Conservation (phyloP, 2,113 vertebrate genomes). For the Oryzias javanicus region DNA sequence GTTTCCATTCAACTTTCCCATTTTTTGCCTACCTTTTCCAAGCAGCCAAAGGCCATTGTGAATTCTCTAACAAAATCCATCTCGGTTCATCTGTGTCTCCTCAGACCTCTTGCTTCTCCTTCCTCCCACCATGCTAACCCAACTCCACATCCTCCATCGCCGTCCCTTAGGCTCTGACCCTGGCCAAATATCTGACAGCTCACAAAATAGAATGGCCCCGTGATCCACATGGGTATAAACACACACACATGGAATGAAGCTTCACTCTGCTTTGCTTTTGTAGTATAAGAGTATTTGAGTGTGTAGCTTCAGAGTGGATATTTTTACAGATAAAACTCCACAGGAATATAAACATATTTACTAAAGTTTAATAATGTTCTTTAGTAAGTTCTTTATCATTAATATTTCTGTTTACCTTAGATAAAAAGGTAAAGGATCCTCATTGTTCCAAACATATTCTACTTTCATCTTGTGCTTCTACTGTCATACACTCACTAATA, state of each 20-base stretch:
- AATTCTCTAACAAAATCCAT: constrained; percentile 61
- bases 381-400: too few relatives aligned
- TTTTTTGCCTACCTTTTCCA: constrained; percentile 20
- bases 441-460: not conserved
- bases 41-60: constrained; percentile 44
- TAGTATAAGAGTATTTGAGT: too few relatives aligned
- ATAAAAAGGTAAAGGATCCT: not conserved
- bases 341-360: too few relatives aligned
- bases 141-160: constrained; percentile 6
- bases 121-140: constrained; percentile 5
- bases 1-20: not conserved
- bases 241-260: not conserved
- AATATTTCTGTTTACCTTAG: not conserved
- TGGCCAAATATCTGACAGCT: constrained; percentile 71
- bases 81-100: constrained; percentile 58
- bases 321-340: too few relatives aligned
- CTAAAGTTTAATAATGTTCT: too few relatives aligned
- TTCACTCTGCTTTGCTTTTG: not conserved
- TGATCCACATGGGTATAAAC: constrained; percentile 61
- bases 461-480: not conserved
- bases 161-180: constrained; percentile 61
- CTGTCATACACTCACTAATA: constrained; percentile 10
- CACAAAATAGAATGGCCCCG: constrained; percentile 60
- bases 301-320: too few relatives aligned
- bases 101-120: constrained; percentile 40